Evolutionary conservation across 2,888 invertebrate species (phyloP), one percentile per base, ranked within the genome.

Genomic region (Leptopilina drosophilae): DNA sequence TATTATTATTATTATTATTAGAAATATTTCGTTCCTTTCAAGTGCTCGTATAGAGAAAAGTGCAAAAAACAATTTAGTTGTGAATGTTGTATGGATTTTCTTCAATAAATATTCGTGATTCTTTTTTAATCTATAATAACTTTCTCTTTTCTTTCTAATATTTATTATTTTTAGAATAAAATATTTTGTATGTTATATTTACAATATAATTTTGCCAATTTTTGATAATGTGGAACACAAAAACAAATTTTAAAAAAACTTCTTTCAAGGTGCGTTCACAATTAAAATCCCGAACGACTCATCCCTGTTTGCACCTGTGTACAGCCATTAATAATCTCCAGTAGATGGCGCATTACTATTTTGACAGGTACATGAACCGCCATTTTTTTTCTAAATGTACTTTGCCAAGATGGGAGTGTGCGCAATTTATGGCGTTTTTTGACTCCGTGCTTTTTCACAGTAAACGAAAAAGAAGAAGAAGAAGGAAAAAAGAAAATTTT

Each of bases 401-500:
- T 42, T 42, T 42, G 42, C 8, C 42, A 59, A 59, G n/a, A 59
- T 59, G 59, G 59, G 64, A 26, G 20, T 69, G 69, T 69, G 20
- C 26, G 69, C 49, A 5, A n/a, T 56, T 53, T 33, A 14, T 69
- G 69, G 20, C 20, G n/a, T 59, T 33, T n/a, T 33, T 33, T 26
- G 20, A 69, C 26, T 49, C 69, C 26, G 33, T 73, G 69, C 53
- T 73, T 73, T 73, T 73, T 73, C 53, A 26, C 20, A 20, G 53
- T 73, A 14, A 26, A 49, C 53, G 69, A 73, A 56, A 14, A 26
- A 53, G 2, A 26, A 53, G 53, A 73, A 49, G 53, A 73, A 49
- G 53, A 73, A 49, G 14, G n/a, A 73, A 73, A 56, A 33, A 73
- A 49, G 14, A 33, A 73, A 73, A 56, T 56, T 73, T 73, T 73